Conservation (phyloP, 2,113 vertebrate genomes). For the Dromiciops gliroides region DNA sequence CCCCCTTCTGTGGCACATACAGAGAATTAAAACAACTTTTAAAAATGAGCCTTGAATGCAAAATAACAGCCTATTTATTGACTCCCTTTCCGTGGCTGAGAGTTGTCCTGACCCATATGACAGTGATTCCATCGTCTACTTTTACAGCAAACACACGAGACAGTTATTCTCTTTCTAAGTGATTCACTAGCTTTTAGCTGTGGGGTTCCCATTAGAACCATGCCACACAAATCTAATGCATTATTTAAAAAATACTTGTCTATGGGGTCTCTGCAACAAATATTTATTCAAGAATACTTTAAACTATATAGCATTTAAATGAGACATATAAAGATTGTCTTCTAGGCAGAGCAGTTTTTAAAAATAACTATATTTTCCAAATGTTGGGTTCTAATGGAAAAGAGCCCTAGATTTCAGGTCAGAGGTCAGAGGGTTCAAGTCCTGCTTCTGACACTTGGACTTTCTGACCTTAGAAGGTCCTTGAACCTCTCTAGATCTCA, state of each 20-base stretch:
- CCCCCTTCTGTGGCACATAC: neutral
- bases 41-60: neutral
- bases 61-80: slow-evolving; percentile 1
- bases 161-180: neutral
- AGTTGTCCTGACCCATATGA: neutral
- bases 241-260: slow-evolving; percentile 28
- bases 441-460: neutral
- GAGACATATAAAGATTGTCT: neutral
- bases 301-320: slow-evolving; percentile 5
- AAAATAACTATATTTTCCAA: neutral
- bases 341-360: neutral
- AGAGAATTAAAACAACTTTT: neutral
- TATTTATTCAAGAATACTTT: neutral
- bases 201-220: neutral
- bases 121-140: neutral
- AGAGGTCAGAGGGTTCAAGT: neutral
- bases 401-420: neutral
- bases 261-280: neutral
- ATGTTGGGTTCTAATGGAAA: neutral
- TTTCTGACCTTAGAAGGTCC: neutral
- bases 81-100: neutral
- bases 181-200: neutral
- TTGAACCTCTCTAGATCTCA: neutral
- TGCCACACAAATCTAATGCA: slow-evolving; percentile 21
- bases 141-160: neutral